These are phyloP conservation scores for Cactoblastis cactorum DNA, from an alignment of 2,888 invertebrate species.

Conservation along the genomic window DNA sequence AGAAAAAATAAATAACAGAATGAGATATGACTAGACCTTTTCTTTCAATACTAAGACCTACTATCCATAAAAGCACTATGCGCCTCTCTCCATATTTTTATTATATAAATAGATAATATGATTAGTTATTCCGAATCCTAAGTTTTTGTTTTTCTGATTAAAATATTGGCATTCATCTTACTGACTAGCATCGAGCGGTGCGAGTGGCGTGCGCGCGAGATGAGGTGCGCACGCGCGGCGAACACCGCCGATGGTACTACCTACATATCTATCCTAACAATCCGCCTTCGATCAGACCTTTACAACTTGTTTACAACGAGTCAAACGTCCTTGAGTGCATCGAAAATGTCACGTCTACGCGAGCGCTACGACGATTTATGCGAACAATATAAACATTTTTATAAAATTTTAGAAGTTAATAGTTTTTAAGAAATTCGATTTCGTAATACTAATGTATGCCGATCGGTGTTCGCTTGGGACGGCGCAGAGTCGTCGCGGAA, in stretches of 20 bases:
- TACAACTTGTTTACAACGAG: conserved; percentile 35
- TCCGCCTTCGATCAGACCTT: conserved; percentile 38
- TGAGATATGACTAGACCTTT: conserved; percentile 77
- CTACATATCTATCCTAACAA: conserved; percentile 43
- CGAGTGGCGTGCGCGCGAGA: conserved; percentile 17
- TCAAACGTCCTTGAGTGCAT: conserved; percentile 44
- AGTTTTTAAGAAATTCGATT: conserved; percentile 67
- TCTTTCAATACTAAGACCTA: conserved; percentile 73
- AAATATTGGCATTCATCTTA: conserved; percentile 78
- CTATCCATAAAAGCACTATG: conserved; percentile 78
- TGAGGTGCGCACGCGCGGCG: conserved; percentile 22
- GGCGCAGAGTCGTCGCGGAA: conserved; percentile 15
- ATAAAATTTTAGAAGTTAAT: conserved; percentile 65
- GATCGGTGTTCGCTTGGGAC: conserved; percentile 35
- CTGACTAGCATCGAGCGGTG: conserved; percentile 62
- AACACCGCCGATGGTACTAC: conserved; percentile 42
- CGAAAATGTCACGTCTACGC: conserved; percentile 44
- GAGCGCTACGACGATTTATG: conserved; percentile 55
- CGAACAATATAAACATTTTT: conserved; percentile 63
- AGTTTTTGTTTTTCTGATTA: conserved; percentile 69
- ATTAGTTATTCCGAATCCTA: conserved; percentile 74
- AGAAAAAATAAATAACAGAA: conserved; percentile 70
- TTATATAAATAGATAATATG: conserved; percentile 76
- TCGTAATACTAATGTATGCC: conserved; percentile 55
- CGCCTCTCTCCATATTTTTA: conserved; percentile 75